These are phyloP conservation scores for Planococcus citri DNA, from an alignment of 1,140 invertebrate species.

Conservation along the genomic window DNA sequence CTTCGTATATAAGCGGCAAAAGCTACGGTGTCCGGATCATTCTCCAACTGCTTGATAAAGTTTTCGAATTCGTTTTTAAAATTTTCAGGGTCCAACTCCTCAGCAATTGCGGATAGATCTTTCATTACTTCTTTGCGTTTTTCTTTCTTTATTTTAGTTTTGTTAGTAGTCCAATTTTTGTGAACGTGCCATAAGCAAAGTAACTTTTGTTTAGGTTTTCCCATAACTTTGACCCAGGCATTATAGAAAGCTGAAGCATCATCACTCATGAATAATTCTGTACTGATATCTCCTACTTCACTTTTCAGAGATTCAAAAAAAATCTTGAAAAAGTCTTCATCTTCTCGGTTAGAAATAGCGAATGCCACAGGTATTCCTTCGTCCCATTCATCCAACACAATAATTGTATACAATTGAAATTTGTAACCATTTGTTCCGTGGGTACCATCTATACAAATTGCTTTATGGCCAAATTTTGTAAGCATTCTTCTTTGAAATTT, in stretches of 20 bases:
- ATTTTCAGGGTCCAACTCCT: neutral
- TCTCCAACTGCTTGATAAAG: neutral
- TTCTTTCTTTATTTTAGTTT: neutral
- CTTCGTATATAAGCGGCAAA: constrained; percentile 1
- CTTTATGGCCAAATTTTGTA: constrained; percentile 12
- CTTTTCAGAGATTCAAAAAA: constrained; percentile 5
- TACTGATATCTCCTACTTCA: constrained; percentile 6
- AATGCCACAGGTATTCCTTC: neutral
- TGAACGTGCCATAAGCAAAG: constrained; percentile 17
- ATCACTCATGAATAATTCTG: constrained; percentile 16
- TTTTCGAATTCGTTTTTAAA: neutral
- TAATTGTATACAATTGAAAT: constrained; percentile 19
- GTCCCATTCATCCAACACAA: constrained; percentile 24
- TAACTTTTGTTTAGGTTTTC: neutral
- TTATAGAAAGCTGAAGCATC: constrained; percentile 6
- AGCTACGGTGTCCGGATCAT: neutral
- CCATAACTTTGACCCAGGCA: neutral
- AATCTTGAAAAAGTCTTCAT: neutral
- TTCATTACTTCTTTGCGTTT: neutral
- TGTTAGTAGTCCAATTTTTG: constrained; percentile 7
- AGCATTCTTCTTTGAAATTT: too few species aligned
- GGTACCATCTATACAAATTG: constrained; percentile 13
- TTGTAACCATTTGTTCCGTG: constrained; percentile 16
- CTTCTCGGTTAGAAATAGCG: neutral
- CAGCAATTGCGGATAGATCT: neutral